A percentile compares a stretch with the other conserved stretches of the same genome.
Evolutionary conservation across 2,797 vertebrate species (phyloP).

Genomic region (Serranus cabrilla): DNA sequence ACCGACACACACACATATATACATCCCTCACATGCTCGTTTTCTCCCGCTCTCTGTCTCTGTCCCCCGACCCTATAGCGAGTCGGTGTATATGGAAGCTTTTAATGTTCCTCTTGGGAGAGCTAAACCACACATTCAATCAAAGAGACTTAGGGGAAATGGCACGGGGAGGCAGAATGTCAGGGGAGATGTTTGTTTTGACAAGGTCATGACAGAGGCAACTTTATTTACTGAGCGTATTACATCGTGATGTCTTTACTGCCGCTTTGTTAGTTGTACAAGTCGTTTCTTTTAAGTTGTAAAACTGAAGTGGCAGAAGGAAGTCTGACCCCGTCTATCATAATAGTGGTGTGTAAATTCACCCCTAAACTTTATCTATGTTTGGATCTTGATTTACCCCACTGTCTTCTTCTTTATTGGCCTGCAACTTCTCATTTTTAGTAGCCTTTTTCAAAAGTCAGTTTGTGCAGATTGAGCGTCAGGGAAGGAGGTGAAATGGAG

Average conservation of each 20-base stretch:
- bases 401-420: conserved; percentile 30
- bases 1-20: conserved; percentile 38
- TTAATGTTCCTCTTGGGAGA: conserved; percentile 74
- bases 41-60: not conserved
- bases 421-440: conserved; percentile 22
- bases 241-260: conserved; percentile 54
- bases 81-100: conserved; percentile 46
- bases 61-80: conserved; percentile 11
- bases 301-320: conserved; percentile 38
- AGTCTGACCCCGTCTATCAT: conserved; percentile 30
- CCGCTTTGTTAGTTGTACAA: conserved; percentile 17
- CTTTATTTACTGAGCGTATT: conserved; percentile 68
- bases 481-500: conserved; percentile 47
- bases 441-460: conserved; percentile 36
- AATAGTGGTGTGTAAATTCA: conserved; percentile 24
- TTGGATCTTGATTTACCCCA: conserved; percentile 34
- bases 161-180: conserved; percentile 59
- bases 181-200: conserved; percentile 77
- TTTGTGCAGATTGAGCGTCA: conserved; percentile 3
- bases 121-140: conserved; percentile 78
- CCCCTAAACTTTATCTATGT: conserved; percentile 39
- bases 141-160: conserved; percentile 70
- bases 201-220: conserved; percentile 71
- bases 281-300: conserved; percentile 52
- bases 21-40: conserved; percentile 36